Conservation (phyloP, 2,113 vertebrate species). For the Callipepla squamata region DNA sequence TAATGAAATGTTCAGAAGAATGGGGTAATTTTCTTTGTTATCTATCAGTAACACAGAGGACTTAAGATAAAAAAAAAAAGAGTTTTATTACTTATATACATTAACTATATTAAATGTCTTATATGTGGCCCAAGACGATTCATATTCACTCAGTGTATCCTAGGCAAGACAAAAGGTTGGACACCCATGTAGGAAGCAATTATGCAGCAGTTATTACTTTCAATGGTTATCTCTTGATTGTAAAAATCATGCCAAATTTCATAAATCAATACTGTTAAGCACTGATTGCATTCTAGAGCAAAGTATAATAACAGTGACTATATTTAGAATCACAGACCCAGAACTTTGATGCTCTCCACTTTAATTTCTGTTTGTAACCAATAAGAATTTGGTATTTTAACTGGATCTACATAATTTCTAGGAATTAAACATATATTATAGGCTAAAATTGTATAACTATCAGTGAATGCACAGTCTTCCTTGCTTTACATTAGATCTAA, state of each 20-base stretch:
- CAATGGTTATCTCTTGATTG: not conserved
- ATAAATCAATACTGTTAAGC: not conserved
- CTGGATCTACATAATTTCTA: not conserved
- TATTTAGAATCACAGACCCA: not conserved
- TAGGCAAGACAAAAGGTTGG: too few species aligned
- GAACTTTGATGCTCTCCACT: not conserved
- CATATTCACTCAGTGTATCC: too few species aligned
- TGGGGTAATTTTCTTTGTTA: not conserved
- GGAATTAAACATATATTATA: rapidly evolving
- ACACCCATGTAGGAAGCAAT: not conserved
- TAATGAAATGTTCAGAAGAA: not conserved
- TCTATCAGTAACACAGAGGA: not conserved
- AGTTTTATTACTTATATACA: too few species aligned
- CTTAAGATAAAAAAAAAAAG: not conserved
- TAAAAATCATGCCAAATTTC: not conserved
- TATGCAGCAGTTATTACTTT: not conserved
- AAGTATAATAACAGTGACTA: not conserved
- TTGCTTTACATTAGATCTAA: not conserved
- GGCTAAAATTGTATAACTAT: not conserved
- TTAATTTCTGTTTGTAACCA: not conserved
- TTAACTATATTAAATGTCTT: too few species aligned
- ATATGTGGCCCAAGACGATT: too few species aligned
- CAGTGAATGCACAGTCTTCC: not conserved
- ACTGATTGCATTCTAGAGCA: not conserved
- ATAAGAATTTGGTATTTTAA: not conserved